phyloP scores from a whole-genome alignment of 1,140 invertebrate species.

The Cepaea nemoralis region DNA sequence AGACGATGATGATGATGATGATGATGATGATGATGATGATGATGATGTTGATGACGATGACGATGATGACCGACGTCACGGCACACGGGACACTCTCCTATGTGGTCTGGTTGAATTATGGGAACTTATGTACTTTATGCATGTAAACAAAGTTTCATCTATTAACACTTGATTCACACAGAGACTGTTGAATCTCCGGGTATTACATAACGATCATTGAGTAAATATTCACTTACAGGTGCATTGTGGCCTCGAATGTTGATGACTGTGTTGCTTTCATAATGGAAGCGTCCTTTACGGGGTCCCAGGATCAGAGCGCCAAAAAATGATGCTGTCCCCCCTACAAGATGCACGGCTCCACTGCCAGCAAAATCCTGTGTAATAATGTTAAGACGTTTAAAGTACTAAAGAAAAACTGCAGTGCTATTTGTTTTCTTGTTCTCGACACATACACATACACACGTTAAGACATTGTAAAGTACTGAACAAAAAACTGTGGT shows the following conservation, averaged over 20 bases:
- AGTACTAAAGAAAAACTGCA: too few species aligned
- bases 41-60: neutral
- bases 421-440: too few species aligned
- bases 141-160: neutral
- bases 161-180: too few species aligned
- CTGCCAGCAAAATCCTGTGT: slow-evolving; percentile 71
- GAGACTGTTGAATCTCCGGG: too few species aligned
- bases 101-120: neutral
- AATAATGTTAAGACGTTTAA: too few species aligned
- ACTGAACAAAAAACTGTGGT: too few species aligned
- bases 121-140: neutral
- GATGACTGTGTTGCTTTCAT: slow-evolving; percentile 49
- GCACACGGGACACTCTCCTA: too few species aligned
- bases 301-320: slow-evolving; percentile 70
- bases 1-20: too few species aligned
- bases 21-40: too few species aligned
- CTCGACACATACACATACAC: too few species aligned
- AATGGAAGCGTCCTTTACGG: slow-evolving; percentile 67
- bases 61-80: neutral
- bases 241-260: slow-evolving; percentile 73
- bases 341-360: slow-evolving; percentile 74
- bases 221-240: slow-evolving; percentile 67
- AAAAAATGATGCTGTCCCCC: slow-evolving; percentile 73
- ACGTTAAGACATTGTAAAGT: too few species aligned
- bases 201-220: too few species aligned